Base-by-base conservation (phyloP, 2,888 invertebrate genomes). In the Pyrocoelia pectoralis region DNA sequence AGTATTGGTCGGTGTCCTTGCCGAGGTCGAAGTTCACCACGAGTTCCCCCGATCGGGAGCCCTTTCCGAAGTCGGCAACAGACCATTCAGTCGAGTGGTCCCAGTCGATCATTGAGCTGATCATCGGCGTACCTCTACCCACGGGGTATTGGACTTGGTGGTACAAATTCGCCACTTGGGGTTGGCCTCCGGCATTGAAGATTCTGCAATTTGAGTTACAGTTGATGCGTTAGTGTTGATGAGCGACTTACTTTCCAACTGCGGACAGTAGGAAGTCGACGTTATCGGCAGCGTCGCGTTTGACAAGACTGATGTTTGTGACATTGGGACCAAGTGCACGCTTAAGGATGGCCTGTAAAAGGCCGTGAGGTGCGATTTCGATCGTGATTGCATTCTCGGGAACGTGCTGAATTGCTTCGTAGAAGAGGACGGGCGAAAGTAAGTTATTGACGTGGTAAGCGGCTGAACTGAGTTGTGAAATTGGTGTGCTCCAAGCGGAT, bases 361-460 rank as follows among this genome's bases (percentile, higher is more conserved):
- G 86, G 74, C 94, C 93, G 80, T 97, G 97, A 12, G 98, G 98
- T 9, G 98, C 97, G 74, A 98, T 85, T 83, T 99, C 98, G 76
- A 99, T 87, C 68, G 92, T 87, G 69, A 98, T 85, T 3, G 98
- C 95, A 78, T 94, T 92, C 72, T 87, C 88, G 12, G 98, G 99
- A 46, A 98, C 86, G 77, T 91, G 89, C 70, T 86, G 83, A 68
- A 97, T 78, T 6, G 93, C 97, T 79, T 95, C 96, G 76, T 96
- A 90, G 87, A 96, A 97, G 56, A 94, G 86, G 54, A 97, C 97
- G 9, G 97, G 96, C 55, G 95, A 96, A 60, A 97, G 84, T 70
- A 98, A 84, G 83, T 98, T 98, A 85, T 98, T 97, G 19, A 96
- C 97, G 81, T 97, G 97, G 83, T 99, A 99, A 29, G 92, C 93